A percentile compares a stretch with the other conserved stretches of the same genome.
These are phyloP conservation scores for Sarcophaga subvicina DNA, from an alignment of 2,888 invertebrate species.

Conservation along the genomic window DNA sequence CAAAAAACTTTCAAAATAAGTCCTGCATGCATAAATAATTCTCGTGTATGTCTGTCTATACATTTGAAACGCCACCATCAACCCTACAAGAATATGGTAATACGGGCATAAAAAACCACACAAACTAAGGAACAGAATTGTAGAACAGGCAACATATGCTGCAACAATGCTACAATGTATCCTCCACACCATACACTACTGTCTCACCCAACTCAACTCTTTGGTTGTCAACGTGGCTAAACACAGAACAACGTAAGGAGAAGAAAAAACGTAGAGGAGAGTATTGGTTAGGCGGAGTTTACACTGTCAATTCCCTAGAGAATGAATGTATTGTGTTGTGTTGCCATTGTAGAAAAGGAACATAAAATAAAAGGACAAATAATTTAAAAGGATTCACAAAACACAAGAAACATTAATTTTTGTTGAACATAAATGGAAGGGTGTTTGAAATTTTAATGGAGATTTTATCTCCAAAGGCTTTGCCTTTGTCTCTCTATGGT, in stretches of 20 bases:
- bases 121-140: constrained; percentile 13
- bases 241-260: background rate
- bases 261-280: constrained; percentile 10
- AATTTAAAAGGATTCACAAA: constrained; percentile 42
- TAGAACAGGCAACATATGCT: constrained; percentile 45
- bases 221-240: constrained; percentile 17
- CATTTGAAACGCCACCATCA: constrained; percentile 18
- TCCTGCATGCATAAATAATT: constrained; percentile 69
- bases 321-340: constrained; percentile 4
- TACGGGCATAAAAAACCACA: constrained; percentile 25
- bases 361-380: constrained; percentile 43
- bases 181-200: background rate
- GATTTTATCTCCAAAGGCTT: constrained; percentile 29
- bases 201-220: background rate
- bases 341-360: background rate
- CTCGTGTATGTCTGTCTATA: constrained; percentile 8
- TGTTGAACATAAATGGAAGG: constrained; percentile 18
- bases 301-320: constrained; percentile 46
- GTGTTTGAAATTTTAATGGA: constrained; percentile 13
- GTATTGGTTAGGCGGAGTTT: constrained; percentile 58
- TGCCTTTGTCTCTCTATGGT: background rate
- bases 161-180: constrained; percentile 26
- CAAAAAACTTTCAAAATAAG: constrained; percentile 28
- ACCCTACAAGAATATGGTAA: constrained; percentile 63
- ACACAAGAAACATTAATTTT: constrained; percentile 32